Evolutionary conservation across 2,113 vertebrate species (phyloP).

Genomic region (Dipodomys stephensi): DNA sequence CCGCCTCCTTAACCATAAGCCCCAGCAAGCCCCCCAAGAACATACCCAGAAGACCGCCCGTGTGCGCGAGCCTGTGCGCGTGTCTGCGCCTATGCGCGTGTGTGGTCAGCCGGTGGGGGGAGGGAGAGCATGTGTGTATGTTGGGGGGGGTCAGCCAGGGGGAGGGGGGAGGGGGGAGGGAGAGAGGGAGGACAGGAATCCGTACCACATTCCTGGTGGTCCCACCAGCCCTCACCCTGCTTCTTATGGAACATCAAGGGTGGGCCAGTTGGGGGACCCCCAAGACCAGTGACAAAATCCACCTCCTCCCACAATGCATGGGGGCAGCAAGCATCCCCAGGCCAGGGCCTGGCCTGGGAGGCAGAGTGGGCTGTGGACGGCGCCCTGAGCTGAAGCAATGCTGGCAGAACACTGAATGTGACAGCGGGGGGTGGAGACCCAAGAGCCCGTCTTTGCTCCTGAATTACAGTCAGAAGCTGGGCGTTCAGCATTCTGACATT

Average conservation of each 20-base stretch:
- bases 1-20: too few relatives aligned
- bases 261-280: background rate
- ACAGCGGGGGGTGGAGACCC: background rate
- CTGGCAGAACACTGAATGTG: accelerated
- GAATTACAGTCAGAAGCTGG: background rate
- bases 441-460: background rate
- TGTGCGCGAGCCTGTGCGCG: too few relatives aligned
- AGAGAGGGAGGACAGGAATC: background rate
- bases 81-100: background rate
- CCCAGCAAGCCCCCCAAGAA: too few relatives aligned
- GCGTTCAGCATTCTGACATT: accelerated
- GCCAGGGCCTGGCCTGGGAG: background rate
- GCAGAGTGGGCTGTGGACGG: background rate
- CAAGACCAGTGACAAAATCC: accelerated
- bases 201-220: too few relatives aligned
- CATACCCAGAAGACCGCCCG: too few relatives aligned
- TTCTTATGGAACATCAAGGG: background rate
- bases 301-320: background rate
- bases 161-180: too few relatives aligned
- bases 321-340: accelerated
- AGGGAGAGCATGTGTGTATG: background rate
- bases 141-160: too few relatives aligned
- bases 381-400: background rate
- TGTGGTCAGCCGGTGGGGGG: too few relatives aligned
- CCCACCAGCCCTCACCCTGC: background rate